Base-by-base conservation (phyloP, 2,113 vertebrate genomes). In the Festucalex cinctus region DNA sequence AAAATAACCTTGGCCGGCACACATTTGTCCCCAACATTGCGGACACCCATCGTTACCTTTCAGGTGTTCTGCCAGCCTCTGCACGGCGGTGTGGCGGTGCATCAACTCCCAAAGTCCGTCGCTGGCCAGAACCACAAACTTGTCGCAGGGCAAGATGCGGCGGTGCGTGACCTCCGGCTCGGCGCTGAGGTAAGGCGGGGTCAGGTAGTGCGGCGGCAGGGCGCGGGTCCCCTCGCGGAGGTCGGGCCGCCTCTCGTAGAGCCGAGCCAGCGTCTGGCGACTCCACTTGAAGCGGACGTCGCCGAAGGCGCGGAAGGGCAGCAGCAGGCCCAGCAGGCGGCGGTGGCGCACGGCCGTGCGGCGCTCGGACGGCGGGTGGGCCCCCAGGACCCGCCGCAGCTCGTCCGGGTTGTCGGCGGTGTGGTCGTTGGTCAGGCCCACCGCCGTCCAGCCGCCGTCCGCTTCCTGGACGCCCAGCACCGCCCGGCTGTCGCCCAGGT, bases 71-170 rank as follows among this genome's bases (percentile, higher is more conserved):
- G 0, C 86, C 88, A 5, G 90, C 72, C 43, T 69, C 71, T 89
- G 84, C 26, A 90, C 65, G 2, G 85, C 89, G 0, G 46, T 84
- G 73, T 89, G 85, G 57, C 86, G 59, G 69, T 90, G 88, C 87
- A 90, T 88, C 75, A 88, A 72, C 59, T 90, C 90, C 88, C 90
- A 91, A 0, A 91, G 73, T 44, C 89, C 88, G 1, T 91, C 87
- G 0, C 83, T 90, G 0, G 88, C 88, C 64, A 90, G 63, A 5
- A 91, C 69, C 41, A 90, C 69, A 53, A 91, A 91, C 77, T 86
- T 88, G 79, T 91, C 89, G 2, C 67, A 37, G 0, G 85, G 81
- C 43, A 49, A 51, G 58, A 90, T 79, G 26, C 13, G 44, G 72
- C 86, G 85, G 17, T 10, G 26, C 0, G 74, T 86, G 70, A 91